Evolutionary conservation across 2,888 invertebrate genomes (phyloP), one percentile per base, ranked within the genome.

Genomic region (Azorinus chamasolen): DNA sequence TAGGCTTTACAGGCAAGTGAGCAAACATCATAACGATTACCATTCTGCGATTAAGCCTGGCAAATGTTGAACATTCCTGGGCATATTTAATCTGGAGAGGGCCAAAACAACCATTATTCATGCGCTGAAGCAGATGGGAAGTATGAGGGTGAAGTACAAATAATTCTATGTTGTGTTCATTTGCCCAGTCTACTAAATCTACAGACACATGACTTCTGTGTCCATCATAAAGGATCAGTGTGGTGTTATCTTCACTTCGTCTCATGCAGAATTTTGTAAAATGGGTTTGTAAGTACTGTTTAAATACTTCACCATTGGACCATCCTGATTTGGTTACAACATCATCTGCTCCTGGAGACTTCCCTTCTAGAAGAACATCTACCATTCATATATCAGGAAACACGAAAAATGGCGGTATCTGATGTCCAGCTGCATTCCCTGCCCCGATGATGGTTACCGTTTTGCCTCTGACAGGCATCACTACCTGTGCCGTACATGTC

Each of bases 131-230:
- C 12, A 77, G 10, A 62, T 81, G 81, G 43, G 71, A 68, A 12
- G 71, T 71, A 45, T 75, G 77, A n/a, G 78, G 71, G 5, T 77
- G 81, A 78, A 54, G n/a, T 4, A 81, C 68, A 77, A 74, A 77
- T 3, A 81, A 39, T 5, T 74, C 64, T 1, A 75, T 75, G 41
- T 78, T 54, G 12, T 78, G 57, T 39, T 48, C n/a, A n/a, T n/a
- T n/a, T n/a, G n/a, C n/a, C n/a, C n/a, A n/a, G n/a, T n/a, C n/a
- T n/a, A n/a, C n/a, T n/a, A n/a, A n/a, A n/a, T n/a, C n/a, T n/a
- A n/a, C n/a, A n/a, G n/a, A n/a, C n/a, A n/a, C n/a, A n/a, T 8
- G 71, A 20, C 16, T 58, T 22, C 1, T 75, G 46, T 3, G 78
- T 72, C 4, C 72, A 63, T 37, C 72, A 75, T n/a, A 63, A 61